A percentile compares a stretch with the other conserved stretches of the same genome.
Conservation (phyloP, 1,140 invertebrate genomes). For the Drosophila saltans region DNA sequence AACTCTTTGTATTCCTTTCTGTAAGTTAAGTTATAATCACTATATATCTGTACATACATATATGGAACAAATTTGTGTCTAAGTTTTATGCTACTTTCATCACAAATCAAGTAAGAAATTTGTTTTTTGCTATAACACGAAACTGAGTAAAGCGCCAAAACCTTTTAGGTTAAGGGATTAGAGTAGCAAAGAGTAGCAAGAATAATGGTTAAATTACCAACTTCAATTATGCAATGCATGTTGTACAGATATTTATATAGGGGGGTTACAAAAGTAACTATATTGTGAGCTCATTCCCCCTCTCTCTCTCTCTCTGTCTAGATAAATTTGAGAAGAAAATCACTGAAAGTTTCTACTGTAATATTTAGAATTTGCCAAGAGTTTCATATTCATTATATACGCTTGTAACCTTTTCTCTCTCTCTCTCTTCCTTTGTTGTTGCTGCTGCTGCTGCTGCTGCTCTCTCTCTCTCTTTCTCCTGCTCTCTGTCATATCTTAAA, state of each 20-base stretch:
- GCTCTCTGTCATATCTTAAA: slow-evolving; percentile 2
- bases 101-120: no score
- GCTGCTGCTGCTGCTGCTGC: no score
- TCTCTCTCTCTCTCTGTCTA: neutral
- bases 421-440: neutral
- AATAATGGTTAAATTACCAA: neutral
- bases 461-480: neutral
- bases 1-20: no score
- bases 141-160: neutral
- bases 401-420: neutral
- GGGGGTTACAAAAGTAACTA: neutral
- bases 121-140: no score
- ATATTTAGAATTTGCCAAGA: slow-evolving; percentile 9
- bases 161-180: neutral
- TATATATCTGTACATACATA: no score
- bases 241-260: neutral
- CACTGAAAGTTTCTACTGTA: neutral
- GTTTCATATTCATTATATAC: slow-evolving; percentile 6
- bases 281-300: neutral
- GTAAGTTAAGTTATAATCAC: no score
- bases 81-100: no score
- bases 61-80: no score
- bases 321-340: slow-evolving; percentile 8
- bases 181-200: neutral
- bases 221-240: neutral